Conservation (phyloP, 2,888 invertebrate genomes). For the Andrena bucephala region DNA sequence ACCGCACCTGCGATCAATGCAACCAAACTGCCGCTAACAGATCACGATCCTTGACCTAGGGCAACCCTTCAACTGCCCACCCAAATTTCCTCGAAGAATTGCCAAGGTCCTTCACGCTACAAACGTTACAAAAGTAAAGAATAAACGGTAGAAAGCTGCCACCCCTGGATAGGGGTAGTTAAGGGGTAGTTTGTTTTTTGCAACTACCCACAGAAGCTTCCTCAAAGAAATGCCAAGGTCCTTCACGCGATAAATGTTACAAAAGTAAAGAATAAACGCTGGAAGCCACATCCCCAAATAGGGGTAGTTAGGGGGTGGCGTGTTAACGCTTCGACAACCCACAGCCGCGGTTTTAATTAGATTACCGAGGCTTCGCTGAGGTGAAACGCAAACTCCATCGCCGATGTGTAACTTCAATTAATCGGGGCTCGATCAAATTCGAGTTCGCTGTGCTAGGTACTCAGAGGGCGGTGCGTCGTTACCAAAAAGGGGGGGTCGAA, state of each 20-base stretch:
- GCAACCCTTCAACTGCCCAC: slow-evolving; percentile 6
- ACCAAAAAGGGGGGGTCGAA: slow-evolving; percentile 29
- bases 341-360: slow-evolving; percentile 2
- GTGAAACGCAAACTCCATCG: slow-evolving; percentile 45
- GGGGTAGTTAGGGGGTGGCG: not conserved
- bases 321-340: not conserved
- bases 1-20: slow-evolving; percentile 86
- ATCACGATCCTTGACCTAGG: not conserved
- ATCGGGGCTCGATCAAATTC: slow-evolving; percentile 44
- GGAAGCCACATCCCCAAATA: too few relatives aligned
- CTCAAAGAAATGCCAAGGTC: not conserved
- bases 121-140: too few relatives aligned
- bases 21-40: not conserved
- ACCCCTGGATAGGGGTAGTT: not conserved
- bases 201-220: not conserved
- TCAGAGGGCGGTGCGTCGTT: slow-evolving; percentile 10
- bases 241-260: too few relatives aligned
- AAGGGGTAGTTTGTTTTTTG: not conserved
- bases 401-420: slow-evolving; percentile 49
- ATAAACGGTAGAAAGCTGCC: too few relatives aligned
- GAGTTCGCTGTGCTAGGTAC: slow-evolving; percentile 4
- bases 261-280: too few relatives aligned
- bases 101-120: not conserved
- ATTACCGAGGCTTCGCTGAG: slow-evolving; percentile 7
- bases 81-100: not conserved